phyloP scores from a whole-genome alignment of 2,113 vertebrate genomes.

The Coptodon rendalli region DNA sequence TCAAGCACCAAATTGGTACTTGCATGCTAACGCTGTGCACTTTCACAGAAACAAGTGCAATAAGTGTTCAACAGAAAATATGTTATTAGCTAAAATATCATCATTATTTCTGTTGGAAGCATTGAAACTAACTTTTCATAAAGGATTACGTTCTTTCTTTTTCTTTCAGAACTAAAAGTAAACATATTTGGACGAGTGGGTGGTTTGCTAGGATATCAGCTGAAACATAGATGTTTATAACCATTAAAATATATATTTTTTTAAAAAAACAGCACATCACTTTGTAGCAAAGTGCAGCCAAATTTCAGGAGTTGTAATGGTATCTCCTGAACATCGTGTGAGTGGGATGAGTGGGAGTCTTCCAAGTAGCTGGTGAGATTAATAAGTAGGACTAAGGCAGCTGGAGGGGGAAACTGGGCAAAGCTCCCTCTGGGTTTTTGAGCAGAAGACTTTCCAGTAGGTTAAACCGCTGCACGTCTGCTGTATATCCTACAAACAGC shows the following conservation, averaged over 20 bases:
- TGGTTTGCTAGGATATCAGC: background rate
- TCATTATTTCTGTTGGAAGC: background rate
- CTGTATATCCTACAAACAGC: background rate
- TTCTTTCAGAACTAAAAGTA: background rate
- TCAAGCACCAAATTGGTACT: background rate
- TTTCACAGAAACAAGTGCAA: background rate
- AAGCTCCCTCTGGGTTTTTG: slow-evolving; percentile 7
- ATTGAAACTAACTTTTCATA: background rate
- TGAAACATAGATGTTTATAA: background rate
- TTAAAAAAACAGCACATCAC: background rate
- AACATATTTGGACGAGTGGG: background rate
- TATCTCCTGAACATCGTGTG: slow-evolving; percentile 26
- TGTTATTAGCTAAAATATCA: background rate
- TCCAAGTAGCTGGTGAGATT: slow-evolving; percentile 48
- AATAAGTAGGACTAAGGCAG: background rate
- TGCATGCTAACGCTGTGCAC: background rate
- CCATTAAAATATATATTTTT: background rate
- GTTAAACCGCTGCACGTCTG: background rate
- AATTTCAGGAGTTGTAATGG: slow-evolving; percentile 14
- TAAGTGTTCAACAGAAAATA: background rate
- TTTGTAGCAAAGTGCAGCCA: background rate
- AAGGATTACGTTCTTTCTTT: too few relatives aligned
- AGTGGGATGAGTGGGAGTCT: slow-evolving; percentile 24
- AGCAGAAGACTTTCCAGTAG: background rate
- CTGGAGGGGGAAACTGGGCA: slow-evolving; percentile 13